Base-by-base conservation (phyloP, 1,140 invertebrate genomes). In the Chrysoperla carnea region DNA sequence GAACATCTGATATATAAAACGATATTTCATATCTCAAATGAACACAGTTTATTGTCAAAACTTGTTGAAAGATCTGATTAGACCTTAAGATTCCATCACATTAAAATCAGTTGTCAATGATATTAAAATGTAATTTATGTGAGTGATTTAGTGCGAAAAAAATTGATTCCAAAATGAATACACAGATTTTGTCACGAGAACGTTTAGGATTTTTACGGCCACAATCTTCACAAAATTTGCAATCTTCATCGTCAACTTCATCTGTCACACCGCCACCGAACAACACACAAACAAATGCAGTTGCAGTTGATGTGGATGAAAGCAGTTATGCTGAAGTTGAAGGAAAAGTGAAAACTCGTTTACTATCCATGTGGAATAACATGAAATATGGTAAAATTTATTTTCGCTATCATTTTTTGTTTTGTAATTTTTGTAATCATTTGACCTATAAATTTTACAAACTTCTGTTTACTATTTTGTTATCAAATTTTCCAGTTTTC, bases 281-380 rank as follows among this genome's bases (percentile, higher is more conserved):
- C 6, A 12, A 33, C 6, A 11, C n/a, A 9, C n/a, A 33, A 33
- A 11, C 31, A 33, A 44, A 41, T 41, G 33, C 35, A 23, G 17
- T 23, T 23, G 17, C 17, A 23, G 17, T 23, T 23, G 17, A 59
- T 37, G 56, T 62, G 39, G 63, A 68, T 40, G 50, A 59, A 9
- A 52, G 46, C 14, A 53, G 51, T n/a, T 41, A 46, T 6, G 52
- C 57, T 4, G 75, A 79, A 50, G 64, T 70, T 44, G 76, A 73
- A 58, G 78, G 80, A 48, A 84, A 83, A 66, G 73, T 88, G 45
- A 86, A 87, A 61, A 84, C 78, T 12, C 76, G 79, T 47, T 57
- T 89, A 36, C 59, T 84, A 50, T 84, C 84, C 36, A 79, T 86
- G 72, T 89, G 85, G 85, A 87, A 88, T 60, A 89, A 88, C 62